Evolutionary conservation across 2,888 invertebrate genomes (phyloP), one percentile per base, ranked within the genome.

Genomic region (Arge pagana): DNA sequence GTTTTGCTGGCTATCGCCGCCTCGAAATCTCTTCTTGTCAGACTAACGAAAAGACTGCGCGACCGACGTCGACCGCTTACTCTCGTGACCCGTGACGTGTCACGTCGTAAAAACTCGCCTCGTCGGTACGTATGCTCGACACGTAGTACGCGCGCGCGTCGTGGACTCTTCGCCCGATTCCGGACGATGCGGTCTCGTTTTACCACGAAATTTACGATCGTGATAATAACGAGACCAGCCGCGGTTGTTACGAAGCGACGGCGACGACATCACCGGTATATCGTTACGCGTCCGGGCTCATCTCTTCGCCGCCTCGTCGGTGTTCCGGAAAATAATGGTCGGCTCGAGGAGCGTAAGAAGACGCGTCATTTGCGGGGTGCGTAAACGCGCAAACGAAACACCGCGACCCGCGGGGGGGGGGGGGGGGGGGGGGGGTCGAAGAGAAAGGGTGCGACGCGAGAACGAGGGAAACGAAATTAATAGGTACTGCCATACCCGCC

Each of bases 121-220:
- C 59, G 59, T 59, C 28, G 28, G 39, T 37, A 30, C 57, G 61
- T 68, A 71, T 72, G 69, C 71, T 60, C 63, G 65, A 70, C 72
- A 71, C 70, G 72, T 72, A 70, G 56, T 54, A 52, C 61, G 62
- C 63, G 55, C 58, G 59, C 55, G 56, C 52, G 59, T 3, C 28
- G 28, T 26, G 10, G 28, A 10, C 28, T 26, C 10, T 8, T 26
- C 2, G 28, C n/a, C n/a, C 28, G 10, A 10, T 26, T 26, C 37
- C 19, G 5, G 19, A 37, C 11, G 37, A n/a, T 65, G 58, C 59
- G 68, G 66, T 69, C 70, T 65, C 66, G 67, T 70, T 72, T 68
- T n/a, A n/a, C 30, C 66, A 69, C 67, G 62, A 67, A 66, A 71
- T 72, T 72, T 71, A 71, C 63, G 62, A 64, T 60, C 58, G 63